phyloP scores from a whole-genome alignment of 2,888 invertebrate genomes.

The Sialis fuliginosa region DNA sequence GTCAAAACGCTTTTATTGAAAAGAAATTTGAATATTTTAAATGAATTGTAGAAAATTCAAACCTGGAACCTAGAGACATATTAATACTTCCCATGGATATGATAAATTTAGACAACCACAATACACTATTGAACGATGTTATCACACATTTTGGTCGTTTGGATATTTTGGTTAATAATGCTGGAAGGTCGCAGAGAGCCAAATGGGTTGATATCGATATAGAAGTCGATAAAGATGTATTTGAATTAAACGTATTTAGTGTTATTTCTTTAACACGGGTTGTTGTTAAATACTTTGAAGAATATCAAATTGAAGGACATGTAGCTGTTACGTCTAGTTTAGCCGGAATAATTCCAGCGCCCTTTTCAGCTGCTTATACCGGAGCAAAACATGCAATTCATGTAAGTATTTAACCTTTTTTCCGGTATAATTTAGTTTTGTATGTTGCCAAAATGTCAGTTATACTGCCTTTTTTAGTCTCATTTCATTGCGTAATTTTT shows the following conservation, averaged over 20 bases:
- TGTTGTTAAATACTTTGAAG: constrained; percentile 44
- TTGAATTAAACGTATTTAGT: constrained; percentile 62
- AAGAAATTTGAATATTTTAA: no score
- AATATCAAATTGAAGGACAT: constrained; percentile 41
- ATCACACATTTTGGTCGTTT: constrained; percentile 50
- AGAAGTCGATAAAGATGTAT: constrained; percentile 52
- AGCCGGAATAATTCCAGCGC: constrained; percentile 48
- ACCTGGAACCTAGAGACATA: constrained; percentile 33
- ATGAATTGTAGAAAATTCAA: background rate
- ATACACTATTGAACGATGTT: constrained; percentile 38
- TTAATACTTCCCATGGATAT: constrained; percentile 53
- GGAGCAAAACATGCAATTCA: constrained; percentile 63
- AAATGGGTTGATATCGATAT: constrained; percentile 50
- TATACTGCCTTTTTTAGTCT: no score
- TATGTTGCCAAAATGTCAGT: no score
- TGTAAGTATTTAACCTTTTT: constrained; percentile 28
- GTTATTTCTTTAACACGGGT: constrained; percentile 49
- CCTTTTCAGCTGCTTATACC: constrained; percentile 50
- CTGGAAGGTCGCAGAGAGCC: constrained; percentile 62
- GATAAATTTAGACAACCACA: constrained; percentile 37
- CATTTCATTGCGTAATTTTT: no score
- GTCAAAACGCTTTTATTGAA: no score
- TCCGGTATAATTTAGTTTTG: background rate
- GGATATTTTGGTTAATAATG: constrained; percentile 66
- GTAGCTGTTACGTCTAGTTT: constrained; percentile 57